Evolutionary conservation across 2,888 invertebrate species (phyloP).

Genomic region (Sisyra nigra): DNA sequence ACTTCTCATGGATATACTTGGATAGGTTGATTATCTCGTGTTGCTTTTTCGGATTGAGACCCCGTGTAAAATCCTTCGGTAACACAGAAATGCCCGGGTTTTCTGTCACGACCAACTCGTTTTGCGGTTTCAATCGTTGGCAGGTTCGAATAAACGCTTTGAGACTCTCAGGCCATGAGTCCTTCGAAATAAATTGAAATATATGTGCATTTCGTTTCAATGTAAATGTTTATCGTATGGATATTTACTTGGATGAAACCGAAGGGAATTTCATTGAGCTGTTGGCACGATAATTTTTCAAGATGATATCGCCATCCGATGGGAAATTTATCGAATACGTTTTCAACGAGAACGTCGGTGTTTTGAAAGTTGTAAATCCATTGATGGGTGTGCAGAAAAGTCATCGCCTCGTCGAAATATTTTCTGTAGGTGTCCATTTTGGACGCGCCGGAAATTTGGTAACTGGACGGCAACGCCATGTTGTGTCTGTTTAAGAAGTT

Average conservation of each 20-base stretch:
- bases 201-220: constrained; percentile 1
- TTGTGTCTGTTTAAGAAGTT: background rate
- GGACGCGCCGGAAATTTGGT: background rate
- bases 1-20: constrained; percentile 33
- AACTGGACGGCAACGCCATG: background rate
- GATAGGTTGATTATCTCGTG: constrained; percentile 53
- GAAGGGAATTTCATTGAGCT: constrained; percentile 31
- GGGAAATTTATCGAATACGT: constrained; percentile 37
- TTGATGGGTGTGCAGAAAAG: constrained; percentile 39
- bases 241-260: constrained; percentile 18
- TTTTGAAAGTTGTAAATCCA: constrained; percentile 50
- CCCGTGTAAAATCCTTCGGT: constrained; percentile 20
- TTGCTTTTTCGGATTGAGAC: constrained; percentile 44
- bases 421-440: background rate
- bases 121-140: constrained; percentile 20
- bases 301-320: constrained; percentile 33
- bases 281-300: constrained; percentile 22
- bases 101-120: constrained; percentile 4
- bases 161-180: constrained; percentile 25
- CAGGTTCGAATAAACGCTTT: constrained; percentile 24
- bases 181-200: constrained; percentile 18
- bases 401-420: constrained; percentile 16
- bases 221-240: no score
- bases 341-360: constrained; percentile 40
- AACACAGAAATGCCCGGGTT: constrained; percentile 13